These are phyloP conservation scores for Monopis laevigella DNA, from an alignment of 2,888 invertebrate species.

Conservation along the genomic window DNA sequence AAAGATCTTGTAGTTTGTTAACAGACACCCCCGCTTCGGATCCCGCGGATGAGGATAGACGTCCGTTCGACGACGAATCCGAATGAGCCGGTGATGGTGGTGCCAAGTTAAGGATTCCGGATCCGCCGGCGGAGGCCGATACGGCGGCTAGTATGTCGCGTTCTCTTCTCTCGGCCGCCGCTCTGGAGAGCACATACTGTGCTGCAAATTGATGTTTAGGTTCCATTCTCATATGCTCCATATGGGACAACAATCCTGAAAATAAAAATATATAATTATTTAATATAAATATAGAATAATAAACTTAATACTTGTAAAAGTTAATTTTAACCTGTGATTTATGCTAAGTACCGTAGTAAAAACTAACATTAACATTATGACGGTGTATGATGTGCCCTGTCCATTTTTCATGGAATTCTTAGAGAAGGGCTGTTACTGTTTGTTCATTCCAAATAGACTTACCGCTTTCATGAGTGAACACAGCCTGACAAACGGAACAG, in stretches of 20 bases:
- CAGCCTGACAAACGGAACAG: conserved; percentile 94
- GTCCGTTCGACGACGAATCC: conserved; percentile 86
- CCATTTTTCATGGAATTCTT: too few species aligned
- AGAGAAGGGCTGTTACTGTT: not conserved
- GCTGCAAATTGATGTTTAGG: conserved; percentile 96
- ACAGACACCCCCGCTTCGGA: conserved; percentile 76
- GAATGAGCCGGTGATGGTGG: conserved; percentile 88
- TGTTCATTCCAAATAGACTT: conserved; percentile 38
- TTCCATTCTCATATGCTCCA: conserved; percentile 98
- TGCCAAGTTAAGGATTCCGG: conserved; percentile 74
- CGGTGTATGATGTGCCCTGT: too few species aligned
- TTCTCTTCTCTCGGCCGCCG: conserved; percentile 90
- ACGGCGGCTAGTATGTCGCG: conserved; percentile 79
- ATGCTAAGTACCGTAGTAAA: too few species aligned
- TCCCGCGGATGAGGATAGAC: conserved; percentile 82
- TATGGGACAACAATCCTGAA: conserved; percentile 89
- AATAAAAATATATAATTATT: conserved; percentile 20
- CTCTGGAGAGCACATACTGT: conserved; percentile 89
- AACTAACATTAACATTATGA: too few species aligned
- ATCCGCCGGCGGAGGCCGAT: conserved; percentile 71
- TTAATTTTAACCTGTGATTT: not conserved
- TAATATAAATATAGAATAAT: not conserved
- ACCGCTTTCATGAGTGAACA: conserved; percentile 96
- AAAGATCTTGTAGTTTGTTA: conserved; percentile 67
- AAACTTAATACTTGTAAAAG: not conserved